Base-by-base conservation (phyloP, 1,140 invertebrate genomes). In the Trichomalopsis sarcophagae region DNA sequence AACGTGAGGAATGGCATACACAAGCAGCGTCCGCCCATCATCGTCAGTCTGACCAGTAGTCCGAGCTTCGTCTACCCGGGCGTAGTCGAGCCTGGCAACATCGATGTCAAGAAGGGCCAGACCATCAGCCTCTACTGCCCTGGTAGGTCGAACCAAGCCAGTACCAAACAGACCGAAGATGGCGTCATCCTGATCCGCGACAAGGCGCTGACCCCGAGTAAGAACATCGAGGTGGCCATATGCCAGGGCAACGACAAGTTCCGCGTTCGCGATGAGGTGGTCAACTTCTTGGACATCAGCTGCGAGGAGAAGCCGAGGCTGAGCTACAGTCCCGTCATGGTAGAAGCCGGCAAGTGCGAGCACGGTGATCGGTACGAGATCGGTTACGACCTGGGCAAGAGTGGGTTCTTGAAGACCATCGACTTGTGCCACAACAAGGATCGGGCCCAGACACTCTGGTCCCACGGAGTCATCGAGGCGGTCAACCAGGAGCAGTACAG, bases 341-440 rank as follows among this genome's bases (percentile, higher is more conserved):
- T 23, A 1, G 6, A 81, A 5, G 9, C 4, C 23, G 27, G n/a
- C 4, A 14, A 69, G 40, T 85, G 84, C 40, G 30, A 17, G 23
- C 76, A 71, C 7, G 84, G 84, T 0, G 17, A 77, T 1, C 68
- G 40, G 0, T 85, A 76, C 62, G 84, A 81, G 33, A 85, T 85
- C 17, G 84, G 84, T 6, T 85, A 33, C 27, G 84, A 85, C 1
- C 30, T 85, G 1, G 62, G n/a, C 1, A 36, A 69, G 2, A 33
- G 27, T 2, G 71, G 71, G 13, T 86, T 86, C 40, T 14, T 82
- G 3, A 66, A 36, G 17, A 86, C 75, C 11, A 69, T 86, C 2
- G 62, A 82, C 0, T 50, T 86, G 0, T 86, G 84, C 33, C 84
- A 86, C 21, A 33, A 82, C 23, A 71, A 71, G 21, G 47, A 55